These are phyloP conservation scores for Macrotis lagotis DNA, from an alignment of 2,113 vertebrate genomes.

Conservation along the genomic window DNA sequence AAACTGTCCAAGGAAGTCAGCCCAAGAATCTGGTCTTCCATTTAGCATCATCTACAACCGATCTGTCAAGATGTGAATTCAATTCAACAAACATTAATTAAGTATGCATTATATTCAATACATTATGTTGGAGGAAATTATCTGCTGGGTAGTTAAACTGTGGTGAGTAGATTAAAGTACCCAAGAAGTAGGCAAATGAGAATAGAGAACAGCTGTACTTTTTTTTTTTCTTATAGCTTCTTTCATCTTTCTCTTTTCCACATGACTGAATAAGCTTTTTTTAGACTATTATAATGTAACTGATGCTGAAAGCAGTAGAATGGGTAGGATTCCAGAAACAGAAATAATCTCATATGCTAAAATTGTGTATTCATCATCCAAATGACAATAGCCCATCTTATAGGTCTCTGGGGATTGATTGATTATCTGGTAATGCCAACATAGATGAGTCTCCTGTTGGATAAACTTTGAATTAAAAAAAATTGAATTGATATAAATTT, in stretches of 20 bases:
- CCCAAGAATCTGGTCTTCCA: background rate
- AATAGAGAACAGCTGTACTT: background rate
- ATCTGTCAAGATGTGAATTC: background rate
- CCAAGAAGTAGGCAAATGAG: background rate
- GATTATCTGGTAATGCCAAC: background rate
- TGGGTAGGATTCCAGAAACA: background rate
- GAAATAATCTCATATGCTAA: background rate
- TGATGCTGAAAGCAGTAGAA: background rate
- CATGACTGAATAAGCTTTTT: constrained; percentile 15
- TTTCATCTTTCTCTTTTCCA: constrained; percentile 22
- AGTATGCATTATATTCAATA: background rate
- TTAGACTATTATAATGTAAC: background rate
- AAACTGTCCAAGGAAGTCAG: background rate
- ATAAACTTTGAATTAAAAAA: background rate
- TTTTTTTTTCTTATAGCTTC: background rate
- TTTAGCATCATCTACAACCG: background rate
- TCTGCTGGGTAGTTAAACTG: constrained; percentile 29
- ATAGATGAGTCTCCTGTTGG: background rate
- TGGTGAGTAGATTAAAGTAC: background rate
- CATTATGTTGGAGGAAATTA: background rate
- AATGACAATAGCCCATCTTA: background rate
- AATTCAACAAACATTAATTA: background rate
- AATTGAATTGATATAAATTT: background rate
- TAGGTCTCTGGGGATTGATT: background rate
- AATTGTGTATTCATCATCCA: background rate